Evolutionary conservation across 92 coral and sea anemone genomes (phyloP).

Genomic region (Phenganax subtilis): DNA sequence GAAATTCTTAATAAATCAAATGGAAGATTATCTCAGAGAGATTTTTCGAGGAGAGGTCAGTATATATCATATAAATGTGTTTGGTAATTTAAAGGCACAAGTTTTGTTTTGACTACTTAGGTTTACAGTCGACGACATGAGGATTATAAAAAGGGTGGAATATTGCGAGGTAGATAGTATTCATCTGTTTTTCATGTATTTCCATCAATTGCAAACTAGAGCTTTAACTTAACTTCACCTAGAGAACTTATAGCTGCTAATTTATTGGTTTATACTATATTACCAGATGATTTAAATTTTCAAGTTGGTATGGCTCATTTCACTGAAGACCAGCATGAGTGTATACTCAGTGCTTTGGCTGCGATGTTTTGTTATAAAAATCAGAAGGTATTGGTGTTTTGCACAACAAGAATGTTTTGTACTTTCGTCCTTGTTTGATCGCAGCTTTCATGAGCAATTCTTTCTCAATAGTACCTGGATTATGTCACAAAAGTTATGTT

Average conservation of each 20-base stretch:
- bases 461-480: slow-evolving; percentile 31
- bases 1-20: slow-evolving; percentile 58
- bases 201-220: not conserved
- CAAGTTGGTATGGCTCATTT: slow-evolving; percentile 91
- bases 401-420: not conserved
- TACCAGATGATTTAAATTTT: slow-evolving; percentile 55
- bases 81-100: not conserved
- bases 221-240: not conserved
- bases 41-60: slow-evolving; percentile 91
- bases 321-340: slow-evolving; percentile 83
- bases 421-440: not conserved
- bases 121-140: slow-evolving; percentile 77
- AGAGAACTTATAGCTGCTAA: not conserved
- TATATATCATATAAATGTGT: not conserved
- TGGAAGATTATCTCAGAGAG: slow-evolving; percentile 56
- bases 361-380: slow-evolving; percentile 78
- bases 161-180: slow-evolving; percentile 54
- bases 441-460: not conserved
- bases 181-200: not conserved
- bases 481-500: slow-evolving; percentile 35
- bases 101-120: slow-evolving; percentile 35
- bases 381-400: slow-evolving; percentile 54
- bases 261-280: not conserved
- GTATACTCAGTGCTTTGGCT: slow-evolving; percentile 60
- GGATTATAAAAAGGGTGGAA: slow-evolving; percentile 87